These are phyloP conservation scores for Leptodirus hochenwartii DNA, from an alignment of 2,888 invertebrate genomes.

Conservation along the genomic window DNA sequence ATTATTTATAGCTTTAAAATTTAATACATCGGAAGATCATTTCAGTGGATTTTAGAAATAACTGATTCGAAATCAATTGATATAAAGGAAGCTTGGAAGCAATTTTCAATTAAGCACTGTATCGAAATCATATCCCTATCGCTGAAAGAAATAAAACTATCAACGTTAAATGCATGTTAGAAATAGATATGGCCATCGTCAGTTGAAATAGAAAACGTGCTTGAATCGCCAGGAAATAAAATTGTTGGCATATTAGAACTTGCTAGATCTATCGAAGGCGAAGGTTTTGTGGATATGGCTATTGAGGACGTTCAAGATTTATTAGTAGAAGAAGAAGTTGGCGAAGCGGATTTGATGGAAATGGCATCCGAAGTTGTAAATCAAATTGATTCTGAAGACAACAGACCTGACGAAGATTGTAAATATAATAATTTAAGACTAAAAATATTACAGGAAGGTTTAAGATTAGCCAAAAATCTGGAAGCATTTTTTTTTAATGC, in stretches of 20 bases:
- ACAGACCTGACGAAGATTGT: conserved; percentile 1
- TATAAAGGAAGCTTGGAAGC: conserved; percentile 1
- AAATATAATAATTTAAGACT: background rate
- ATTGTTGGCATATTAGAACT: background rate
- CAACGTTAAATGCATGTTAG: background rate
- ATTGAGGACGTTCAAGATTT: conserved; percentile 1
- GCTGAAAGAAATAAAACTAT: background rate
- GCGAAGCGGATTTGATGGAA: conserved; percentile 2
- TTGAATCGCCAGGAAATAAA: too few species aligned
- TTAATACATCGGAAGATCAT: conserved; percentile 5
- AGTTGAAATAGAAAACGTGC: too few species aligned
- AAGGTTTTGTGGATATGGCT: conserved; percentile 1
- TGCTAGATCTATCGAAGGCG: background rate
- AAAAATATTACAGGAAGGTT: conserved; percentile 1
- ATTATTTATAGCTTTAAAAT: conserved; percentile 12
- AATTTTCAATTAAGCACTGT: too few species aligned
- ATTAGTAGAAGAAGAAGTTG: background rate
- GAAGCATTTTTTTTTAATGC: conserved; percentile 3
- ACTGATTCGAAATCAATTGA: conserved; percentile 2
- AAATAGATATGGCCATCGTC: conserved; percentile 1
- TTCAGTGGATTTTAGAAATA: conserved; percentile 6
- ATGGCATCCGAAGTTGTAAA: conserved; percentile 2
- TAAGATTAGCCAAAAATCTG: background rate
- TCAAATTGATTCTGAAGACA: too few species aligned
- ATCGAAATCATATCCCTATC: too few species aligned